Percentiles rank a stretch among this genome's conserved stretches.
Evolutionary conservation across 2,113 vertebrate genomes (phyloP).

Genomic region (Brienomyrus brachyistius): DNA sequence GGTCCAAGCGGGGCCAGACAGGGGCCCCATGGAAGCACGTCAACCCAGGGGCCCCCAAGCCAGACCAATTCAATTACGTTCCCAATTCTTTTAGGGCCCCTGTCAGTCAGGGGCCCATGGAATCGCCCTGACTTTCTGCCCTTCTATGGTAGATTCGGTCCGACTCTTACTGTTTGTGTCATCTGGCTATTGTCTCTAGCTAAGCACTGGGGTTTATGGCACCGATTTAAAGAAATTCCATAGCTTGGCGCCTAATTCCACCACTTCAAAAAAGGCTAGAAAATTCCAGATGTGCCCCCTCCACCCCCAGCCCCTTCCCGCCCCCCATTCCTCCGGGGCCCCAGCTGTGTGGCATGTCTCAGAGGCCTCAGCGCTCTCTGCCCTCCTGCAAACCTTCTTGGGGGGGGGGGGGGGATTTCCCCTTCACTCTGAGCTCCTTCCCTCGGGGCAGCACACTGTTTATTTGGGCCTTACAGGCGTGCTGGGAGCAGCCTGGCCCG

Average conservation of each 20-base stretch:
- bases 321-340: not conserved
- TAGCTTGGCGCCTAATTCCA: not conserved
- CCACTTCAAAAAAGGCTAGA: not conserved
- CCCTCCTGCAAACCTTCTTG: not conserved
- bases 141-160: not conserved
- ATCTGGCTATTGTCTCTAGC: not conserved
- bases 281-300: conserved; percentile 2
- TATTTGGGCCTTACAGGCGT: not conserved
- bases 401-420: not conserved
- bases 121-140: not conserved
- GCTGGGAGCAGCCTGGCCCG: not conserved
- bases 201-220: not conserved
- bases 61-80: not conserved
- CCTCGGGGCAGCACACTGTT: not conserved
- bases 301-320: not conserved
- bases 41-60: not conserved
- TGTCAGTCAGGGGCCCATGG: not conserved
- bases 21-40: not conserved
- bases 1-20: not conserved
- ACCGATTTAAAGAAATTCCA: not conserved
- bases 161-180: not conserved
- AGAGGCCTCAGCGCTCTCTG: not conserved
- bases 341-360: not conserved
- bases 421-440: not conserved
- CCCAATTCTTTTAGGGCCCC: not conserved